Evolutionary conservation across 2,797 vertebrate genomes (phyloP).

Genomic region (Nyctalus aviator): DNA sequence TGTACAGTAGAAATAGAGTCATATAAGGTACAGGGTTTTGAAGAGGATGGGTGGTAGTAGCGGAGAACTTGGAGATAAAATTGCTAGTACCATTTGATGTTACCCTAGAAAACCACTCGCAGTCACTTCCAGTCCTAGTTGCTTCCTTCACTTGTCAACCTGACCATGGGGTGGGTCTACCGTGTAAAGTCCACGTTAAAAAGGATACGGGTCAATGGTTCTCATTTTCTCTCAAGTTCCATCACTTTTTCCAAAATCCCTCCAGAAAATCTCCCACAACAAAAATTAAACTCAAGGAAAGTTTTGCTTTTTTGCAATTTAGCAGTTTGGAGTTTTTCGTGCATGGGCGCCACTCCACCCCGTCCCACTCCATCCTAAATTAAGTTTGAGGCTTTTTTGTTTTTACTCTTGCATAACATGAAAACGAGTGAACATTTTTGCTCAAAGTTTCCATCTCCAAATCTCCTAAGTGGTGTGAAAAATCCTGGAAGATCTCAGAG

Average conservation of each 20-base stretch:
- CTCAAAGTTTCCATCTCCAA: slow-evolving; percentile 84
- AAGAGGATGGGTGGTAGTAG: background rate
- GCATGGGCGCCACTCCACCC: slow-evolving; percentile 65
- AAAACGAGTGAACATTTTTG: slow-evolving; percentile 80
- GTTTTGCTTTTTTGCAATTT: slow-evolving; percentile 64
- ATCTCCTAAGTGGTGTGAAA: slow-evolving; percentile 81
- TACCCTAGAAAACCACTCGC: background rate
- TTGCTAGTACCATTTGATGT: background rate
- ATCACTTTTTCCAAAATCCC: slow-evolving; percentile 71
- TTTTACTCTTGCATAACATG: slow-evolving; percentile 82
- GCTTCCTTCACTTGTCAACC: background rate
- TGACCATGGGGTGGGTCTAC: background rate
- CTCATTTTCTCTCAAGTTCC: slow-evolving; percentile 60
- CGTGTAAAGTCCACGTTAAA: background rate
- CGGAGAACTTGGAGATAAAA: background rate
- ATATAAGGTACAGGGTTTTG: background rate
- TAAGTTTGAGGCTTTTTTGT: slow-evolving; percentile 81
- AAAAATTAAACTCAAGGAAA: slow-evolving; percentile 58
- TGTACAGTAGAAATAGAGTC: background rate
- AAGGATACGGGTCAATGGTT: background rate
- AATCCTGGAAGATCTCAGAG: slow-evolving; percentile 83
- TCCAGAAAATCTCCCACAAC: slow-evolving; percentile 70
- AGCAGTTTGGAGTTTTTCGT: slow-evolving; percentile 62
- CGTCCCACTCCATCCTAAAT: slow-evolving; percentile 75
- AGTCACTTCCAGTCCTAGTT: background rate